Evolutionary conservation across 2,888 invertebrate species (phyloP).

Genomic region (Hemicrepidius hirtus): DNA sequence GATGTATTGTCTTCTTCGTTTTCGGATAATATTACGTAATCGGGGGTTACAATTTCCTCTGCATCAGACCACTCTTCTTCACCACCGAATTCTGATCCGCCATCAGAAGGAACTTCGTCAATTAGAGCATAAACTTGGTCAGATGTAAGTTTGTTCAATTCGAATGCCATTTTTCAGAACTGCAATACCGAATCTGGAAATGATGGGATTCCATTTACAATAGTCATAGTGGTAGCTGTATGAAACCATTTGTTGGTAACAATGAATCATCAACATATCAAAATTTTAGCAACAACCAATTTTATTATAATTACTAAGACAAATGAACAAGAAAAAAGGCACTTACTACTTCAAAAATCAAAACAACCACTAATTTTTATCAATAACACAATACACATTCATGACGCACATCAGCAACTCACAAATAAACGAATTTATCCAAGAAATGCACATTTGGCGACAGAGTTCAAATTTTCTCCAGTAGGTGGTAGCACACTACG

Average conservation of each 20-base stretch:
- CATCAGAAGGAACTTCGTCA: not conserved
- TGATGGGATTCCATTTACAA: not conserved
- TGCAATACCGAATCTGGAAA: not conserved
- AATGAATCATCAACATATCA: not conserved
- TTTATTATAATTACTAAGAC: not conserved
- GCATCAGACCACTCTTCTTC: not conserved
- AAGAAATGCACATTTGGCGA: not conserved
- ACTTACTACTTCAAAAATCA: not conserved
- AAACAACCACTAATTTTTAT: not conserved
- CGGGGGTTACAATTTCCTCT: not conserved
- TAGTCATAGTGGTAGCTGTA: not conserved
- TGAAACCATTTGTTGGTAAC: not conserved
- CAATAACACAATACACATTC: not conserved
- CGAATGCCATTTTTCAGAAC: not conserved
- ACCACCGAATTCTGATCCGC: not conserved
- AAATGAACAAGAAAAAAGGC: not conserved
- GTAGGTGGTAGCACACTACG: not conserved
- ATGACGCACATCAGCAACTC: not conserved
- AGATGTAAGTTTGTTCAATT: not conserved
- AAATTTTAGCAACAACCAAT: not conserved
- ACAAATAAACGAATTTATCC: not conserved
- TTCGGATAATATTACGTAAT: not conserved
- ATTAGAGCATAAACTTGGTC: not conserved
- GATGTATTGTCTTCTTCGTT: not conserved
- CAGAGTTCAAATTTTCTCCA: not conserved